A percentile compares a stretch with the other conserved stretches of the same genome.
Conservation (phyloP, 2,113 vertebrate species). For the Carollia perspicillata region DNA sequence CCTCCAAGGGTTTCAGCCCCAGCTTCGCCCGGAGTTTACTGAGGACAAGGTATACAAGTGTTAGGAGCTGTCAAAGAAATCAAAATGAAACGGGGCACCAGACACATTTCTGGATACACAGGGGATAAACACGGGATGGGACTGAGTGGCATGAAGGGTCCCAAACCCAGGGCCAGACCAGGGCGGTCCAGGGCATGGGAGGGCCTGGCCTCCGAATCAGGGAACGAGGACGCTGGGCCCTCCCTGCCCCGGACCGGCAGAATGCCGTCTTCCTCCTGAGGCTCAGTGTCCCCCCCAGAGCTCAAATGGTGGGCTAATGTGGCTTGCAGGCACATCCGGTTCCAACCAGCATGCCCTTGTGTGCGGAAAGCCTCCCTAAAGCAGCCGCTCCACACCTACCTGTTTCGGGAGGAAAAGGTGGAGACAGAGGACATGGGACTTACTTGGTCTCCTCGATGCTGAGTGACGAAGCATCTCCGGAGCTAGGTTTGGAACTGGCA, state of each 20-base stretch:
- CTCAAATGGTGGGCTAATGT: neutral
- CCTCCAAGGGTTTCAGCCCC: slow-evolving; percentile 91
- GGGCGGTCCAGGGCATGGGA: neutral
- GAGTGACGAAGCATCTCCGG: slow-evolving; percentile 89
- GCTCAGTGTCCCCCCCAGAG: neutral
- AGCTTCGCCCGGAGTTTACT: slow-evolving; percentile 93
- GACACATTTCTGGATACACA: neutral
- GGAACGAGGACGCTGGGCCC: fast-evolving
- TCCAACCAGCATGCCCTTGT: fast-evolving
- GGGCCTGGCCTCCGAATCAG: neutral
- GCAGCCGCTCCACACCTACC: neutral
- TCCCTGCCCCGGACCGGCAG: neutral
- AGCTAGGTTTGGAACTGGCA: slow-evolving; percentile 83
- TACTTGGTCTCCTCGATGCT: slow-evolving; percentile 94
- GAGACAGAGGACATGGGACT: slow-evolving; percentile 30
- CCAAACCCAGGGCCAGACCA: neutral
- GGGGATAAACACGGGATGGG: neutral
- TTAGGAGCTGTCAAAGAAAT: neutral
- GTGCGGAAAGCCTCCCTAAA: neutral
- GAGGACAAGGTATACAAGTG: neutral
- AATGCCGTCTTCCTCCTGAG: neutral
- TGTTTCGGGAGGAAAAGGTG: neutral
- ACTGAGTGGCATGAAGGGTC: neutral
- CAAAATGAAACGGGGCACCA: neutral
- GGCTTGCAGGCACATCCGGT: neutral